Conservation (phyloP, 2,113 vertebrate species). For the Halcyon senegalensis region DNA sequence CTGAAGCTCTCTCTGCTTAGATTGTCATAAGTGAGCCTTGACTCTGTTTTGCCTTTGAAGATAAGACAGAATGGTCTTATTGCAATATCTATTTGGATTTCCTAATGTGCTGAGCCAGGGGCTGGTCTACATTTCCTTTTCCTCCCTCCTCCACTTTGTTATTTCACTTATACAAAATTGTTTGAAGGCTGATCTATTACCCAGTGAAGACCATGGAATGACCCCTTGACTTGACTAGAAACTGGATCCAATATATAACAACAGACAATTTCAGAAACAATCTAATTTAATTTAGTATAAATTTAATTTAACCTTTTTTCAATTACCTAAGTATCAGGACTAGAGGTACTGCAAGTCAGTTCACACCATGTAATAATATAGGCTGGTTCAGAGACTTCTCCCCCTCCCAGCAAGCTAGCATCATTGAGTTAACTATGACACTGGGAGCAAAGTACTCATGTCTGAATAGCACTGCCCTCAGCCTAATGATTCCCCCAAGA, state of each 20-base stretch:
- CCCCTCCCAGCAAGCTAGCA: not conserved
- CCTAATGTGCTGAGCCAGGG: not conserved
- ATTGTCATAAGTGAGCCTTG: constrained; percentile 11
- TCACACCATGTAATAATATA: not conserved
- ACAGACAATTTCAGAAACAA: not conserved
- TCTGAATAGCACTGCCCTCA: constrained; percentile 33
- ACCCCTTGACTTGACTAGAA: not conserved
- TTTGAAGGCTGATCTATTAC: not conserved
- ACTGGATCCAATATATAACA: not conserved
- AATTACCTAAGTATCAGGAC: not conserved
- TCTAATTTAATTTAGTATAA: not conserved
- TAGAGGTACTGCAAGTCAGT: not conserved
- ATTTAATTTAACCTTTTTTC: not conserved
- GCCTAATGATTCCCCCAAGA: constrained; percentile 27
- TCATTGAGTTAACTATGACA: constrained; percentile 5
- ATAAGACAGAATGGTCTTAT: not conserved
- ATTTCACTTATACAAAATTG: not conserved
- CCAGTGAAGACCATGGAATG: not conserved
- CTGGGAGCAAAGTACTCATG: constrained; percentile 1
- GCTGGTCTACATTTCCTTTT: not conserved
- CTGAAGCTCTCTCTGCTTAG: constrained; percentile 36
- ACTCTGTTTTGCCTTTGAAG: constrained; percentile 52
- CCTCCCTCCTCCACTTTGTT: not conserved
- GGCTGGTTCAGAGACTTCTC: not conserved
- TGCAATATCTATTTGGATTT: constrained; percentile 24